These are phyloP conservation scores for Propithecus deckenii DNA, from an alignment of 2,797 vertebrate genomes.

Conservation along the genomic window DNA sequence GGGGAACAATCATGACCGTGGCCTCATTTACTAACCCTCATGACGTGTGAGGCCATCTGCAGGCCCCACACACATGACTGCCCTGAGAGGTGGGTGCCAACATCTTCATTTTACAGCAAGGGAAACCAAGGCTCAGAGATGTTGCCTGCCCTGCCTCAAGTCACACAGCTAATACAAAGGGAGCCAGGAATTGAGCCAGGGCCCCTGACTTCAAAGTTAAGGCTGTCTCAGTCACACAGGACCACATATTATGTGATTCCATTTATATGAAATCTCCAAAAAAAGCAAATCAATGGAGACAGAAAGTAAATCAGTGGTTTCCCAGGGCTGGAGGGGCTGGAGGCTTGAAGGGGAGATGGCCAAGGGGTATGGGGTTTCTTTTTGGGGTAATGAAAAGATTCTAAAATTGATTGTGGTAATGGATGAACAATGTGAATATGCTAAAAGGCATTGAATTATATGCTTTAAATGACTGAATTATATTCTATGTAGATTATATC, in stretches of 20 bases:
- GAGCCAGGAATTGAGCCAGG: background rate
- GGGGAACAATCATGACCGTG: fast-evolving
- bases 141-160: background rate
- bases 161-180: background rate
- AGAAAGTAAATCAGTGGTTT: background rate
- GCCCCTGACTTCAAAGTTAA: background rate
- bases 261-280: background rate
- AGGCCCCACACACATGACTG: fast-evolving
- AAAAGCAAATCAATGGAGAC: background rate
- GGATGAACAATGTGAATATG: background rate
- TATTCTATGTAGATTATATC: background rate
- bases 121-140: background rate
- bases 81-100: background rate
- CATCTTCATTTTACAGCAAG: background rate
- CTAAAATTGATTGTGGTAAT: background rate
- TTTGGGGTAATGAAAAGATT: background rate
- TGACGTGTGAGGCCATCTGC: fast-evolving
- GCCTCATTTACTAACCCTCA: fast-evolving
- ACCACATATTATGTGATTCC: background rate
- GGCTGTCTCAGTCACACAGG: background rate
- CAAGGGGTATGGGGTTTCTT: background rate
- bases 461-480: background rate
- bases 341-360: background rate
- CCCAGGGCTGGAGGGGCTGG: background rate
- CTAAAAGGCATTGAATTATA: background rate